Evolutionary conservation across 2,797 vertebrate genomes (phyloP), one percentile per base, ranked within the genome.

Genomic region (Morelia viridis): DNA sequence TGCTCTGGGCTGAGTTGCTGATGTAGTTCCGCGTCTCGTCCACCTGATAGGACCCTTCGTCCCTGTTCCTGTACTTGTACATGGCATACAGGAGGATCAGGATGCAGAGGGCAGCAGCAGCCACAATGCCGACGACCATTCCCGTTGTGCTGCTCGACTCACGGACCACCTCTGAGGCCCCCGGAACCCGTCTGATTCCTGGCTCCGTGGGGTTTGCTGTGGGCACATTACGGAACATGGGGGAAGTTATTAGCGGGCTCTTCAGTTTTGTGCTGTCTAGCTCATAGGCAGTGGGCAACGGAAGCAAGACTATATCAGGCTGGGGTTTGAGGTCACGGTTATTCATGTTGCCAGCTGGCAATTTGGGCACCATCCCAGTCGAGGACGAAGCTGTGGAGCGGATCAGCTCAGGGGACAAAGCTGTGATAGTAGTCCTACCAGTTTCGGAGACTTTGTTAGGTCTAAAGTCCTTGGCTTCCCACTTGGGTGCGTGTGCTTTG

Each of bases 51-150:
- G 99, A 99, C 97, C 99, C 99, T 97, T 99, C 99, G 97, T 99
- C 99, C 98, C 99, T 99, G 98, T 99, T 99, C 98, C 99, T 99
- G 98, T 99, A 99, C 98, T 99, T 99, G 98, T 99, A 99, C 99
- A 99, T 99, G 98, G 99, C 99, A 26, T 99, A 99, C 98, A 99
- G 98, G 96, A 99, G 99, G 98, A 99, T 99, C 98, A 99, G 98
- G 99, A 99, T 99, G 98, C 99, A 99, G 98, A 99, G 98, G 97
- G 99, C 99, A 4, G 99, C 99, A 97, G 99, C 99, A 97, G 99
- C 99, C 98, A 99, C 99, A 98, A 99, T 99, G 98, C 99, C 99
- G 98, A 99, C 99, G 98, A 99, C 99, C 99, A 99, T 99, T 98
- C 99, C 99, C 96, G 99, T 99, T 97, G 99, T 99, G 97, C 99